Evolutionary conservation across 1,140 invertebrate species (phyloP).

Genomic region (Nautilus pompilius): DNA sequence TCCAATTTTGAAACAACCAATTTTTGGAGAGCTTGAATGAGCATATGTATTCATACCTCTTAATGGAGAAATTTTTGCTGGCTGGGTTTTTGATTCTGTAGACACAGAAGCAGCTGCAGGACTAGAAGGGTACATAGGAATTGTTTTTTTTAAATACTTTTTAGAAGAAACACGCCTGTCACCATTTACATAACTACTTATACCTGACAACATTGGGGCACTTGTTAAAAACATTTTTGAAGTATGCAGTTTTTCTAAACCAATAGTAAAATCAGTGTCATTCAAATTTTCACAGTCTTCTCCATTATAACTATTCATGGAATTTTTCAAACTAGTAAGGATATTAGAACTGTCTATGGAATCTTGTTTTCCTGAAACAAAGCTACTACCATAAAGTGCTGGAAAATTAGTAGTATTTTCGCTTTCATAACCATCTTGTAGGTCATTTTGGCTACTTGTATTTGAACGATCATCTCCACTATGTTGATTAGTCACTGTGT

Average conservation of each 20-base stretch:
- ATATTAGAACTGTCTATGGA: background rate
- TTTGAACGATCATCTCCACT: background rate
- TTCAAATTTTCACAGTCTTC: too few species aligned
- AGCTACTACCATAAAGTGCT: background rate
- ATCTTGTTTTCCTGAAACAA: background rate
- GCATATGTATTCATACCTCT: background rate
- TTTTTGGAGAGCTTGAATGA: slow-evolving; percentile 20
- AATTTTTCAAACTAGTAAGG: background rate
- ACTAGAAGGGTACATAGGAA: background rate
- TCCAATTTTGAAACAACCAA: slow-evolving; percentile 43
- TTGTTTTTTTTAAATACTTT: too few species aligned
- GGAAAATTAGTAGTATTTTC: too few species aligned
- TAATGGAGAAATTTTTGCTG: background rate
- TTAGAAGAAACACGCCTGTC: background rate
- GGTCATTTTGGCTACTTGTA: background rate
- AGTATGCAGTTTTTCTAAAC: background rate
- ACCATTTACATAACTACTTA: background rate
- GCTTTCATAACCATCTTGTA: background rate
- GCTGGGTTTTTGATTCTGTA: too few species aligned
- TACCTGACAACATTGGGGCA: background rate
- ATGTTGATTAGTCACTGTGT: background rate
- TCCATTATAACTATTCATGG: too few species aligned
- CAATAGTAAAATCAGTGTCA: too few species aligned
- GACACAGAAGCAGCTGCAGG: background rate
- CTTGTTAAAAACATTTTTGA: background rate